phyloP scores from a whole-genome alignment of 2,797 vertebrate genomes.

The Enteromius mattozi region DNA sequence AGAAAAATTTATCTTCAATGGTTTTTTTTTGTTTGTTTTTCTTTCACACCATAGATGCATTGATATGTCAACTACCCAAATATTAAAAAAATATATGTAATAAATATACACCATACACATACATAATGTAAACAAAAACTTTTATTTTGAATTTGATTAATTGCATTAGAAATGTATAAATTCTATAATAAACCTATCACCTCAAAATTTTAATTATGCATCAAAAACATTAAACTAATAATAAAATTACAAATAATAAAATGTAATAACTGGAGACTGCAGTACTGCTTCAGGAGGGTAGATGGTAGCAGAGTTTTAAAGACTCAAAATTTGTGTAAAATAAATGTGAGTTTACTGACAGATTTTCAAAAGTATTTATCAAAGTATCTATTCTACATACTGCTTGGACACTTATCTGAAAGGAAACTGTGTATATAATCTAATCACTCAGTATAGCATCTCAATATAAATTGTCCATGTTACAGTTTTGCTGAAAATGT shows the following conservation, averaged over 20 bases:
- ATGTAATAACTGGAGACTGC: background rate
- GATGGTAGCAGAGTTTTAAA: conserved; percentile 61
- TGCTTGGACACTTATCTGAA: background rate
- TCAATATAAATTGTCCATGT: background rate
- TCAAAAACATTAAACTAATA: background rate
- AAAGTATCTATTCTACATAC: background rate
- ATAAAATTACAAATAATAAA: background rate
- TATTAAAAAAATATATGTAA: too few relatives aligned
- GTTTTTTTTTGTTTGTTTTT: too few relatives aligned
- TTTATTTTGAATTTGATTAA: too few relatives aligned
- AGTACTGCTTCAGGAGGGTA: conserved; percentile 56
- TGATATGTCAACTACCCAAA: too few relatives aligned
- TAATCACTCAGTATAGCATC: background rate
- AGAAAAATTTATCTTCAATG: too few relatives aligned
- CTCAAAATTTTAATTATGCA: too few relatives aligned
- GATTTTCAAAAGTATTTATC: background rate
- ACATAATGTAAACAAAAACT: too few relatives aligned
- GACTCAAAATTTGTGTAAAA: background rate
- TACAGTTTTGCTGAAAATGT: background rate
- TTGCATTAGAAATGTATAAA: too few relatives aligned
- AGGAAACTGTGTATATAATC: background rate
- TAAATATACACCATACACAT: too few relatives aligned
- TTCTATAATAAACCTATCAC: too few relatives aligned
- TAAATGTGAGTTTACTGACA: background rate
- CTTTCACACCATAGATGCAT: too few relatives aligned